Evolutionary conservation across 2,113 vertebrate genomes (phyloP).

Genomic region (Orycteropus afer): DNA sequence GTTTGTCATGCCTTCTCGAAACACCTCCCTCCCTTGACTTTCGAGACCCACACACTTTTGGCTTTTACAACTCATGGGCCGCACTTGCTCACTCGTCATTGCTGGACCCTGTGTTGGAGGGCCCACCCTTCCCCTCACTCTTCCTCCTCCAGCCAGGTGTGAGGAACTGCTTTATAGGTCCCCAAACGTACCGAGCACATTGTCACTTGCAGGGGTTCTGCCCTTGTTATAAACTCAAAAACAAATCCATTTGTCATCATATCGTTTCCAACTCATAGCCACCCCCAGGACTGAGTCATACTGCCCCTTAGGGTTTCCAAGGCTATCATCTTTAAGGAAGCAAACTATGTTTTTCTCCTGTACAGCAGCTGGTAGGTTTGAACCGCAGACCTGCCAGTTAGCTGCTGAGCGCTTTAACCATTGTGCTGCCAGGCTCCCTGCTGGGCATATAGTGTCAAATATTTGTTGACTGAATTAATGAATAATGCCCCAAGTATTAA

Average conservation of each 20-base stretch:
- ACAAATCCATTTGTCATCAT: background rate
- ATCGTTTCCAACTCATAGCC: too few relatives aligned
- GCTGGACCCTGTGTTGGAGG: background rate
- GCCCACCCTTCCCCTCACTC: background rate
- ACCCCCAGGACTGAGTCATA: too few relatives aligned
- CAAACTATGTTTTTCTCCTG: background rate
- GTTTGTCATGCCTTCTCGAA: background rate
- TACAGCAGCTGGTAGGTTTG: background rate
- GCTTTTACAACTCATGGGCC: background rate
- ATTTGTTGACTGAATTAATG: background rate
- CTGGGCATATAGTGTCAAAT: background rate
- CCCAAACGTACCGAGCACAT: background rate
- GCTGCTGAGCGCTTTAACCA: background rate
- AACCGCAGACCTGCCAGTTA: background rate
- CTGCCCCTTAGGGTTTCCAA: too few relatives aligned
- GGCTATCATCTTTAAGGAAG: background rate
- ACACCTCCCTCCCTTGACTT: background rate
- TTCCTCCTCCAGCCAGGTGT: background rate
- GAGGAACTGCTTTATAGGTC: background rate
- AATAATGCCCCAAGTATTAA: constrained; percentile 1
- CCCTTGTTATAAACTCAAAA: background rate
- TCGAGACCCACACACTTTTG: background rate
- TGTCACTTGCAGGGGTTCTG: background rate
- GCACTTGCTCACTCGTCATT: background rate
- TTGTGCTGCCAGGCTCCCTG: background rate